Evolutionary conservation across 1,140 invertebrate genomes (phyloP), one percentile per base, ranked within the genome.

Genomic region (Aleiodes sp.): DNA sequence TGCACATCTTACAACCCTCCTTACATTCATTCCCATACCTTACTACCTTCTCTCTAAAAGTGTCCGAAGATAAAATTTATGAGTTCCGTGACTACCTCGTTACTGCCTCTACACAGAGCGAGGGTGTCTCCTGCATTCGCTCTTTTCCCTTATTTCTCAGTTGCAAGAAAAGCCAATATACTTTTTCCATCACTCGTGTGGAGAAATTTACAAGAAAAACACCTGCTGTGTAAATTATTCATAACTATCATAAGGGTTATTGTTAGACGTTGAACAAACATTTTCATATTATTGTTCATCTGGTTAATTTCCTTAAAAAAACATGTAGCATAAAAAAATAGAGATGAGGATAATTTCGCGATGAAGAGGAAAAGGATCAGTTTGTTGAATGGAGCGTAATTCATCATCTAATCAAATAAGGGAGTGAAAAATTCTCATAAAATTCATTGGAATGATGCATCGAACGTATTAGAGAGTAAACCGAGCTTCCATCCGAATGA

Each of bases 21-120:
- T n/a, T n/a, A 16, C 19, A 19, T 35, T 35, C 63, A 65, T 29
- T 21, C 28, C 21, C 8, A 39, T 26, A 16, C 9, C 24, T 24
- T 64, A 43, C 10, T 46, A 52, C 63, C 33, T 35, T 24, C 26
- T 41, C 39, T 56, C 29, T 16, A 56, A 66, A 67, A 59, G 31
- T 41, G 56, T 41, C 56, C 26, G 28, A 41, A 67, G 6, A 57
- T 10, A 8, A 60, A 67, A 67, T 67, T 60, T 67, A 67, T 43
- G 56, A 60, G 10, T 41, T 57, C 41, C 56, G 56, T 41, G 52
- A 67, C 65, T 67, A 26, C 10, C 65, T 60, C 33, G 56, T 57
- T 66, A 66, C 37, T 14, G 37, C 37, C 37, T 41, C 37, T 41
- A n/a, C n/a, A n/a, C 37, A 12, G 4, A 9, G 37, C 3, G 37